Percentiles rank a stretch among this genome's conserved stretches.
Conservation (phyloP, 2,113 vertebrate species). For the Heteronetta atricapilla region DNA sequence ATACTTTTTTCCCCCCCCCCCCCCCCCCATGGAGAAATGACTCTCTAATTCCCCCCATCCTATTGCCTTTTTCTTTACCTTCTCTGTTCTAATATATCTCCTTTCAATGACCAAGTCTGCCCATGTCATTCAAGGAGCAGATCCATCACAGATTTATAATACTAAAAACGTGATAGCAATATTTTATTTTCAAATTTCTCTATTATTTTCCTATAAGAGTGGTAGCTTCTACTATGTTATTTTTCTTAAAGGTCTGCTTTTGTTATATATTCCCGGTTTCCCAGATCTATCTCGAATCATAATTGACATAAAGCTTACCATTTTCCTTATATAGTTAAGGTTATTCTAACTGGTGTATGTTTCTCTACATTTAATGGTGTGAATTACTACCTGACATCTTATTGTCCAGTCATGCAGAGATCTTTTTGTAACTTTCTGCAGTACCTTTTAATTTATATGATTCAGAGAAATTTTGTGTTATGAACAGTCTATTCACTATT, state of each 20-base stretch:
- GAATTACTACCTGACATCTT: not conserved
- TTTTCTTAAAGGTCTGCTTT: not conserved
- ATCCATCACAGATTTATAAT: not conserved
- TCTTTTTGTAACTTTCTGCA: not conserved
- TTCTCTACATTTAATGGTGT: not conserved
- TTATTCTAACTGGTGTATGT: not conserved
- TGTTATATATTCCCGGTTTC: not conserved
- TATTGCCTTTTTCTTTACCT: not conserved
- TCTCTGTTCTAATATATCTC: not conserved
- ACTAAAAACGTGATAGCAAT: not conserved
- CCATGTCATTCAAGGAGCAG: not conserved
- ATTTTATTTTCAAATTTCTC: not conserved
- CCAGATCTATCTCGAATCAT: not conserved
- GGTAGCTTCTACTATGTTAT: not conserved
- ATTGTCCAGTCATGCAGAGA: not conserved
- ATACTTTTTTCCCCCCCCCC: not conserved
- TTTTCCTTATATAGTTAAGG: not conserved
- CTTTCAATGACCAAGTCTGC: not conserved
- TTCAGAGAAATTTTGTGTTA: not conserved
- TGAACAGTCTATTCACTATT: not conserved
- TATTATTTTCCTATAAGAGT: not conserved
- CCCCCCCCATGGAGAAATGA: not conserved
- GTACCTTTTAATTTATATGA: not conserved
- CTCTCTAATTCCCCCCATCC: not conserved
- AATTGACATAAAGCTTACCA: accelerated